Evolutionary conservation across 1,140 invertebrate species (phyloP).

Genomic region (Cydia strobilella): DNA sequence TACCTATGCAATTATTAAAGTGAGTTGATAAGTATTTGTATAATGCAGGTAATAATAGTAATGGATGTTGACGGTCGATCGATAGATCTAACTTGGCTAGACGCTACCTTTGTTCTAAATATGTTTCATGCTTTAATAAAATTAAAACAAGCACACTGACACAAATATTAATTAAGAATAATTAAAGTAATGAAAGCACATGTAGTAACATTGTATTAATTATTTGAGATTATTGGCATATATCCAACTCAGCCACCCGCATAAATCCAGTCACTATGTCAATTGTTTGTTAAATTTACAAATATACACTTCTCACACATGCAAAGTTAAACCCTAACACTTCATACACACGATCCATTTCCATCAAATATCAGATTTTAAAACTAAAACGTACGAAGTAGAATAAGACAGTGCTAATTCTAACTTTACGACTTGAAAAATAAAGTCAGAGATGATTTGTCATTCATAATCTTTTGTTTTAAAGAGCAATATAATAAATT

Average conservation of each 20-base stretch:
- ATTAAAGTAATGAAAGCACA: not conserved
- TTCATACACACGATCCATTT: not conserved
- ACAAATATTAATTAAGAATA: not conserved
- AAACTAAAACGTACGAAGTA: not conserved
- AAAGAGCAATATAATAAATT: not conserved
- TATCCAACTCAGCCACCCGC: constrained; percentile 15
- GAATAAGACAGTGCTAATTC: not conserved
- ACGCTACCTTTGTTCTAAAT: not conserved
- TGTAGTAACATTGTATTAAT: not conserved
- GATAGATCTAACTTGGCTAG: not conserved
- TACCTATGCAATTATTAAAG: no score
- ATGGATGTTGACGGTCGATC: not conserved
- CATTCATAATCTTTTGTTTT: not conserved
- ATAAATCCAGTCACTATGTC: constrained; percentile 19
- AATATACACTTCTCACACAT: not conserved
- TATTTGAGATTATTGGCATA: constrained; percentile 19
- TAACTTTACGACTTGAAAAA: not conserved
- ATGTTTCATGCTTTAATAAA: not conserved
- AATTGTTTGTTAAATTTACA: constrained; percentile 10
- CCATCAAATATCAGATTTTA: not conserved
- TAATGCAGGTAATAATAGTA: no score
- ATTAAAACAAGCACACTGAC: not conserved
- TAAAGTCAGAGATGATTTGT: not conserved
- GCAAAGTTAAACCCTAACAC: not conserved
- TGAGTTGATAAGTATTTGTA: no score